These are phyloP conservation scores for Drosophila rubida DNA, from an alignment of 2,888 invertebrate species.

Conservation along the genomic window DNA sequence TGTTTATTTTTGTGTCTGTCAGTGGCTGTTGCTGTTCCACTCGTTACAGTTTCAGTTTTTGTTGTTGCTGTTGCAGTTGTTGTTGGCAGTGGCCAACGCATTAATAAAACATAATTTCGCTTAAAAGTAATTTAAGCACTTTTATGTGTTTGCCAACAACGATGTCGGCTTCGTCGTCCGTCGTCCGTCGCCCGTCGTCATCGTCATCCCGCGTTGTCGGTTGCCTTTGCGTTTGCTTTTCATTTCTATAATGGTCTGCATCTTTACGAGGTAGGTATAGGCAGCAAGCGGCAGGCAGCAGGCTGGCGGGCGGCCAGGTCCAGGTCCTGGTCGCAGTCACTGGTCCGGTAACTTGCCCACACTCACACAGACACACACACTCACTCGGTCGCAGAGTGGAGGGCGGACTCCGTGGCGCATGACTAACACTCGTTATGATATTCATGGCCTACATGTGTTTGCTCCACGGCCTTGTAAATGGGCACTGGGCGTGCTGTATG, in stretches of 20 bases:
- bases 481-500: slow-evolving; percentile 72
- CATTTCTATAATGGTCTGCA: slow-evolving; percentile 77
- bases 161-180: slow-evolving; percentile 25
- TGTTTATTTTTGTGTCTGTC: slow-evolving; percentile 25
- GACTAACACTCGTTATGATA: slow-evolving; percentile 78
- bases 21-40: slow-evolving; percentile 16
- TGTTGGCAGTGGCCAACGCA: slow-evolving; percentile 44
- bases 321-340: slow-evolving; percentile 62
- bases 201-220: slow-evolving; percentile 9
- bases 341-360: slow-evolving; percentile 53
- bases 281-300: slow-evolving; percentile 4
- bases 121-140: slow-evolving; percentile 75
- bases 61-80: slow-evolving; percentile 21
- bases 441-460: slow-evolving; percentile 79
- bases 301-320: slow-evolving; percentile 4
- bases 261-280: slow-evolving; percentile 63
- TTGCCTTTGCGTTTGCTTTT: slow-evolving; percentile 67
- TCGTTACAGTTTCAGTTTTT: slow-evolving; percentile 14
- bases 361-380: slow-evolving; percentile 27
- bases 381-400: slow-evolving; percentile 15
- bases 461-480: slow-evolving; percentile 77
- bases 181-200: slow-evolving; percentile 21
- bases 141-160: slow-evolving; percentile 67
- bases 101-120: slow-evolving; percentile 77
- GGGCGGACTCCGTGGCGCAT: slow-evolving; percentile 60